A percentile compares a stretch with the other conserved stretches of the same genome.
These are phyloP conservation scores for Reinhardtius hippoglossoides DNA, from an alignment of 2,113 vertebrate genomes.

Conservation along the genomic window DNA sequence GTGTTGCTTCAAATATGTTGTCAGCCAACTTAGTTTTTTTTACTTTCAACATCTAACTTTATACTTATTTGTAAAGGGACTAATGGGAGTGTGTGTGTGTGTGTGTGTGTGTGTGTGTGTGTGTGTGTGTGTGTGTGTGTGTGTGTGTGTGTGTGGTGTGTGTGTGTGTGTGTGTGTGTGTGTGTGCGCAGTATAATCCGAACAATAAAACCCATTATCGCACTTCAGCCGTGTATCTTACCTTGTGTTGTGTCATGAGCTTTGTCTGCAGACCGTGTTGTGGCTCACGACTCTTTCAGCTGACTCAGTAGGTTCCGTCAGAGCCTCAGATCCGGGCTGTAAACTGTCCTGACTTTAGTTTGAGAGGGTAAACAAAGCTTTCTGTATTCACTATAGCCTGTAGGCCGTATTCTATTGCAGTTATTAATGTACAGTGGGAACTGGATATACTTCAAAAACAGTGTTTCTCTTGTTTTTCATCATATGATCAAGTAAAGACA, in stretches of 20 bases:
- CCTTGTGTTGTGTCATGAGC: neutral
- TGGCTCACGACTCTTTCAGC: neutral
- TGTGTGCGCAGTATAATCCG: too few species aligned
- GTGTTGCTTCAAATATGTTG: too few species aligned
- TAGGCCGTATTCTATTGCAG: neutral
- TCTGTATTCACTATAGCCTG: neutral
- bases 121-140: too few species aligned
- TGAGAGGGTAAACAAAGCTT: neutral
- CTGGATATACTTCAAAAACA: neutral
- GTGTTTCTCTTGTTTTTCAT: neutral
- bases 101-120: too few species aligned
- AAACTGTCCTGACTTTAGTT: neutral
- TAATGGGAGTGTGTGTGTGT: too few species aligned
- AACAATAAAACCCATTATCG: neutral
- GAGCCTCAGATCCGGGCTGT: neutral
- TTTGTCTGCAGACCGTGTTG: neutral
- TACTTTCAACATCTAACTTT: too few species aligned
- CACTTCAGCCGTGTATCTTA: neutral
- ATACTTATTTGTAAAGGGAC: too few species aligned
- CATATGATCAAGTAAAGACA: neutral
- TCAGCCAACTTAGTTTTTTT: too few species aligned
- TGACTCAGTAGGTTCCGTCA: neutral
- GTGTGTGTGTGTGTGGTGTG: too few species aligned
- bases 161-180: too few species aligned
- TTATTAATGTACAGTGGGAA: neutral